These are phyloP conservation scores for Octodon degus DNA, from an alignment of 2,113 vertebrate genomes.

Conservation along the genomic window DNA sequence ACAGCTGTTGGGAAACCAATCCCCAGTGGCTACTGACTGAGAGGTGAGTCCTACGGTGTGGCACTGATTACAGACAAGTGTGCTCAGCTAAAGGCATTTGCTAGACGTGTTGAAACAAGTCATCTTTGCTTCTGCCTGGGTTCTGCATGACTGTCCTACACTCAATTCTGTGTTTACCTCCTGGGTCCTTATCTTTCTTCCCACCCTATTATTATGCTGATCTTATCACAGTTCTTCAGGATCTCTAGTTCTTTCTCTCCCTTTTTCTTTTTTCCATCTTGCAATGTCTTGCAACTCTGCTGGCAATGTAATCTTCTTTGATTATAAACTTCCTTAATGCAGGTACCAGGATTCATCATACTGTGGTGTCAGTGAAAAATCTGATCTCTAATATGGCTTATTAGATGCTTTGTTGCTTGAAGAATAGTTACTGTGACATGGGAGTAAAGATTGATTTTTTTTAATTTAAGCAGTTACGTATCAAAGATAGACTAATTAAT, in stretches of 20 bases:
- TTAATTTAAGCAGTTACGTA: background rate
- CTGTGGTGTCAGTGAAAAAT: background rate
- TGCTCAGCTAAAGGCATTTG: background rate
- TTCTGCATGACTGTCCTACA: background rate
- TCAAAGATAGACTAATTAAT: background rate
- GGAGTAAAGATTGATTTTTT: background rate
- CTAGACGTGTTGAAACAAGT: rapidly evolving
- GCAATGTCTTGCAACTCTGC: background rate
- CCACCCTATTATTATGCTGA: background rate
- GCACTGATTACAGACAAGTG: rapidly evolving
- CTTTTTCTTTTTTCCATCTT: background rate
- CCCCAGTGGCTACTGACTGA: rapidly evolving
- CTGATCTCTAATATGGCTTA: background rate
- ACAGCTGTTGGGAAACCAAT: rapidly evolving
- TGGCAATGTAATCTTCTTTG: background rate
- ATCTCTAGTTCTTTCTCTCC: background rate
- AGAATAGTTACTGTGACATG: background rate
- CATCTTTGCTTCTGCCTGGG: background rate
- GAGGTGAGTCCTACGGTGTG: background rate
- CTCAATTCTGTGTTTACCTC: background rate
- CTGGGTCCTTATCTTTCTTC: background rate
- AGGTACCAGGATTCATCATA: rapidly evolving
- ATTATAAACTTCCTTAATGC: background rate
- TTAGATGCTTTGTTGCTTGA: background rate
- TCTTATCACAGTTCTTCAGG: background rate